Conservation (phyloP, 2,113 vertebrate species). For the Myotis brandtii region DNA sequence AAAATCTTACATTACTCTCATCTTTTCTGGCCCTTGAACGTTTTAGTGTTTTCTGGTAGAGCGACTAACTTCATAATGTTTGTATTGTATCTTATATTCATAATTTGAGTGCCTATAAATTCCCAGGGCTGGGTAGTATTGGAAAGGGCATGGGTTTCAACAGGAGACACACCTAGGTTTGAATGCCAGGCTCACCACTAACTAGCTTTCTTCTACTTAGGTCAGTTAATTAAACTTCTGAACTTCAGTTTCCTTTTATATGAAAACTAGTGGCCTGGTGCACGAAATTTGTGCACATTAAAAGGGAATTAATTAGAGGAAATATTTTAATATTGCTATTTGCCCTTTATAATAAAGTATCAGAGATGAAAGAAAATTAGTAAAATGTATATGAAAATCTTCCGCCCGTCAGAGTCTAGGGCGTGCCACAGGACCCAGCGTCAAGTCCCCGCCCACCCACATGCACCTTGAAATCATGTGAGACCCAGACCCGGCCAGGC, state of each 20-base stretch:
- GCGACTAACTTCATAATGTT: slow-evolving; percentile 21
- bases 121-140: background rate
- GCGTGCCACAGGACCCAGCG: no score
- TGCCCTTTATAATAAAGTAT: no score
- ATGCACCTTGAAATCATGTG: no score
- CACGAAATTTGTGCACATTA: no score
- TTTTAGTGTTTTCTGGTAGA: slow-evolving; percentile 50
- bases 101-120: slow-evolving; percentile 27
- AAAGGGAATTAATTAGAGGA: no score
- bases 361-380: no score
- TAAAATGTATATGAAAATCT: no score
- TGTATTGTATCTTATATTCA: background rate
- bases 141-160: background rate
- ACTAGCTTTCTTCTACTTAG: background rate
- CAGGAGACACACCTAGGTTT: background rate
- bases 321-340: no score
- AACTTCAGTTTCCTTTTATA: background rate
- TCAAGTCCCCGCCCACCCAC: no score
- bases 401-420: no score
- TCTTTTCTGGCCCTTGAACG: background rate
- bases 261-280: background rate
- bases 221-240: slow-evolving; percentile 14
- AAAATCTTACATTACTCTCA: background rate
- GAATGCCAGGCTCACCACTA: background rate
- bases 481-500: no score